Evolutionary conservation across 2,888 invertebrate species (phyloP), one percentile per base, ranked within the genome.

Genomic region (Lordiphosa andalusiaca): DNA sequence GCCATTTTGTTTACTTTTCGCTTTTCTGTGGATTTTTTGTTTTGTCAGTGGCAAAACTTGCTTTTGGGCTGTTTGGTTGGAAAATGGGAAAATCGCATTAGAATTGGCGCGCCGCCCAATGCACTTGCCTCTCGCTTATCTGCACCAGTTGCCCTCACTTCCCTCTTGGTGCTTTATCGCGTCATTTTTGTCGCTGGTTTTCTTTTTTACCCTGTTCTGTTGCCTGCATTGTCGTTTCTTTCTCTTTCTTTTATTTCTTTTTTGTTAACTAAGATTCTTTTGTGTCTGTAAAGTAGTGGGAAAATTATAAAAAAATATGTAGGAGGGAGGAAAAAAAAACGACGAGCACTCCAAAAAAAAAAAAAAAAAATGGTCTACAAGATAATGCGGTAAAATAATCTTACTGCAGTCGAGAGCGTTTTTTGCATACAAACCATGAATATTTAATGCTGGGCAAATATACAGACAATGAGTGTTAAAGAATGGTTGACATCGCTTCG

Each of bases 61-160:
- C 61, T 68, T 62, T 67, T 33, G 61, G 56, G 64, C 63, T 68
- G 58, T 50, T 54, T 72, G 71, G 49, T 38, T 57, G 53, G 39
- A 57, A 83, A 85, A 78, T 82, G 82, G 71, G 71, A 69, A 78
- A 87, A 86, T 85, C 84, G 83, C 85, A 88, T 88, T 88, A 85
- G 85, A 87, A 85, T 88, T 88, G 88, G 88, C 89, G 86, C 82
- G 74, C 83, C 83, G 87, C 88, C 89, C 88, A 87, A 83, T 86
- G 87, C 87, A 82, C 85, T 87, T 84, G 74, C 75, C 74, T 71
- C 73, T 67, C 62, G 67, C 73, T 75, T 62, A 67, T 62, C 67
- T 67, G 49, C 47, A 48, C 56, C 49, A 36, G 39, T 56, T 40
- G 10, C 33, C 33, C 42, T 53, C 41, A 33, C 53, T 58, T 30